Evolutionary conservation across 2,888 invertebrate species (phyloP).

Genomic region (Caenorhabditis virilis): DNA sequence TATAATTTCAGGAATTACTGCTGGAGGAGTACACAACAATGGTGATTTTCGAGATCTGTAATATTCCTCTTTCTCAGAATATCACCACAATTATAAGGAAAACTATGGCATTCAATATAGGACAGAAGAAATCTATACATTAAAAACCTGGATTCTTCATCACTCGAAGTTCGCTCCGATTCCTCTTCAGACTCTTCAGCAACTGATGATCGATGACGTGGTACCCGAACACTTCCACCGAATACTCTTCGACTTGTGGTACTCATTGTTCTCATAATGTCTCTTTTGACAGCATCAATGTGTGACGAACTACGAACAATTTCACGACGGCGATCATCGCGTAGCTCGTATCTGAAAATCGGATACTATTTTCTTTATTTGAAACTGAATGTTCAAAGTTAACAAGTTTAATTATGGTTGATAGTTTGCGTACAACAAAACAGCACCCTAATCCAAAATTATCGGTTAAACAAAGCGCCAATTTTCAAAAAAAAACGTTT

Average conservation of each 20-base stretch:
- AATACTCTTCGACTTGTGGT: conserved; percentile 34
- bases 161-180: background rate
- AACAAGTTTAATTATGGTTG: too few species aligned
- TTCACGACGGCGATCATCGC: conserved; percentile 72
- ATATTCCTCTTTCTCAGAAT: background rate
- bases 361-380: too few species aligned
- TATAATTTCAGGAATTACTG: conserved; percentile 35
- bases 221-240: conserved; percentile 33
- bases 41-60: conserved; percentile 36
- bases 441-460: too few species aligned
- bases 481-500: background rate
- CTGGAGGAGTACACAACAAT: conserved; percentile 34
- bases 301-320: conserved; percentile 71
- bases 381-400: too few species aligned
- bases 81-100: too few species aligned
- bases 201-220: conserved; percentile 42
- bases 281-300: conserved; percentile 72
- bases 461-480: too few species aligned
- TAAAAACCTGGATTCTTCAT: too few species aligned
- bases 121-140: too few species aligned
- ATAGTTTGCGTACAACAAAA: too few species aligned
- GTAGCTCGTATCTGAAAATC: conserved; percentile 71
- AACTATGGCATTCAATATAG: too few species aligned
- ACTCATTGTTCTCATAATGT: conserved; percentile 70
- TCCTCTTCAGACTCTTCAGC: conserved; percentile 38